Percentiles rank a stretch among this genome's conserved stretches.
These are phyloP conservation scores for Chaetodon trifasciatus DNA, from an alignment of 2,797 vertebrate species.

Conservation along the genomic window DNA sequence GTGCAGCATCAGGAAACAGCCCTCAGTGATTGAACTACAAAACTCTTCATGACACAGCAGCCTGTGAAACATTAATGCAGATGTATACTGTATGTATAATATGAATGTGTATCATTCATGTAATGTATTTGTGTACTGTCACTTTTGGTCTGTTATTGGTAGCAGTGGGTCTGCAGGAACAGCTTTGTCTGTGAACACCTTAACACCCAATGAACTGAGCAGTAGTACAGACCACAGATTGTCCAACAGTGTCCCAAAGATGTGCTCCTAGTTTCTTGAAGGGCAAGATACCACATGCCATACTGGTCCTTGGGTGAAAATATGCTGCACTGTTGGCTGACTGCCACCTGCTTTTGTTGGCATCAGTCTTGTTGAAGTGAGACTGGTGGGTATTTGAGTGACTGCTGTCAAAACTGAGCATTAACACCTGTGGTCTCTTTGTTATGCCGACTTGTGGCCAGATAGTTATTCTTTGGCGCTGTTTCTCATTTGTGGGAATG, in stretches of 20 bases:
- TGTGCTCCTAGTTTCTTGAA: slow-evolving; percentile 45
- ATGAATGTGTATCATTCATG: background rate
- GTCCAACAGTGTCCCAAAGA: slow-evolving; percentile 17
- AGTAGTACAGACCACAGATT: slow-evolving; percentile 10
- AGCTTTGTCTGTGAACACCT: slow-evolving; percentile 31
- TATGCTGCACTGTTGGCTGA: slow-evolving; percentile 34
- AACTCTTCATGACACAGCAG: background rate
- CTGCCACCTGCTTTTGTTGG: slow-evolving; percentile 54
- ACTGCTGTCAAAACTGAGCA: slow-evolving; percentile 51
- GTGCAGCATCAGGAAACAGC: background rate
- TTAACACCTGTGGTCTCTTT: slow-evolving; percentile 61
- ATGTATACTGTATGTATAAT: background rate
- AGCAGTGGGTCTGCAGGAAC: slow-evolving; percentile 1
- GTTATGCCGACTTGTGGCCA: slow-evolving; percentile 42
- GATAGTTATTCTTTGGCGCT: slow-evolving; percentile 46
- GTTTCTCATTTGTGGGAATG: slow-evolving; percentile 43
- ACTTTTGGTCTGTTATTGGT: slow-evolving; percentile 4
- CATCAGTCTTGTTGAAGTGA: slow-evolving; percentile 45
- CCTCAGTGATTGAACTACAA: background rate
- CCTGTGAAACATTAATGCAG: background rate
- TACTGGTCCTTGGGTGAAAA: slow-evolving; percentile 23
- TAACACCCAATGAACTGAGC: background rate
- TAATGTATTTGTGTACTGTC: background rate
- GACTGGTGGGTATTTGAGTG: slow-evolving; percentile 41
- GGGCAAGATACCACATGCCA: slow-evolving; percentile 50